Evolutionary conservation across 2,797 vertebrate species (phyloP), one percentile per base, ranked within the genome.

Genomic region (Callimico goeldii): DNA sequence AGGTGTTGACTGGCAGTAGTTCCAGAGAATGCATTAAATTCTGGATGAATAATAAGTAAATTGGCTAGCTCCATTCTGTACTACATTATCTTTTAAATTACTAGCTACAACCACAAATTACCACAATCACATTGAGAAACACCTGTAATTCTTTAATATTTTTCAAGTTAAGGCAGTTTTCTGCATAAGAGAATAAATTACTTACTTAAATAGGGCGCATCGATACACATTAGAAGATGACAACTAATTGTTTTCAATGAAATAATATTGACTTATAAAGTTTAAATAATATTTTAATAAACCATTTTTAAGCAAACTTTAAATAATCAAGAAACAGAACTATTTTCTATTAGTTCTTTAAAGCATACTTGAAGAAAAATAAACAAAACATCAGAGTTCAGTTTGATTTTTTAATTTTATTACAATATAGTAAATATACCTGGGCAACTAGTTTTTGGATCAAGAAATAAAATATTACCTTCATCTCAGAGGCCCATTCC

Each of bases 211-310:
- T 80, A 90, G 12, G n/a, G n/a, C n/a, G n/a, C 24, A 81, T 41
- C 52, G 5, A 55, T 82, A 57, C 7, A 70, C 30, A 39, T 17
- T 61, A 79, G 24, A 57, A 22, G n/a, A 79, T 58, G 77, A 11
- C 20, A 86, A 48, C 17, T 58, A 46, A 80, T 8, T 26, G 58
- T 77, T 95, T 95, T 96, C 84, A 80, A 43, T 84, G 95, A 97
- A 98, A 95, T 96, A 92, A 89, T 93, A 79, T 0, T 83, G 61
- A 94, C 22, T 7, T 28, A 52, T 88, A 87, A 94, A 97, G 92
- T 15, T 93, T 79, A 91, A 75, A 64, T 19, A 70, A 46, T 55
- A 43, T 30, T n/a, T 88, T 39, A 57, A 57, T n/a, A 30, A 33
- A 28, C 24, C 20, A 14, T 17, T 50, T 75, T 73, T 28, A 73